Evolutionary conservation across 2,797 vertebrate species (phyloP).

Genomic region (Artibeus lituratus): DNA sequence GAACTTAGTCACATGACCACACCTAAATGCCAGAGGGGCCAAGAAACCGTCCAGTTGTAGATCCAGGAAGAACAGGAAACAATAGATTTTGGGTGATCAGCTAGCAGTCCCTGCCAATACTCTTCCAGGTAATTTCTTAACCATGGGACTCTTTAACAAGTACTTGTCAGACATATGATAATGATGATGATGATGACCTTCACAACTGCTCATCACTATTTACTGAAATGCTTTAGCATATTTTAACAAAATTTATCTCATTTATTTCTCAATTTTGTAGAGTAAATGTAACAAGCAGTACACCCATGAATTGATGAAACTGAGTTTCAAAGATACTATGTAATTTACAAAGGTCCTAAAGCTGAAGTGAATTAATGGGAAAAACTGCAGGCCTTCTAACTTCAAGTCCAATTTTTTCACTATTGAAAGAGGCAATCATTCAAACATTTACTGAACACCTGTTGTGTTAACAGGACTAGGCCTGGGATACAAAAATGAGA

Average conservation of each 20-base stretch:
- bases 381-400: not conserved
- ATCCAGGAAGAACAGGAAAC: not conserved
- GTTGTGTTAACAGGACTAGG: not conserved
- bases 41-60: not conserved
- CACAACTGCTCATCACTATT: not conserved
- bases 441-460: not conserved
- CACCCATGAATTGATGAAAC: not conserved
- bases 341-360: not conserved
- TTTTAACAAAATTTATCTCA: conserved; percentile 14
- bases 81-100: not conserved
- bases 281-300: conserved; percentile 20
- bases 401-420: conserved; percentile 3
- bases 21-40: not conserved
- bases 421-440: not conserved
- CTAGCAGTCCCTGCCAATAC: not conserved
- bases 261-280: conserved; percentile 33
- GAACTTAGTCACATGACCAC: not conserved
- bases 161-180: not conserved
- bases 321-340: not conserved
- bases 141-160: not conserved
- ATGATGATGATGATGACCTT: not conserved
- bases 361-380: not conserved
- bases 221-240: not conserved
- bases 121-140: not conserved
- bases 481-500: conserved; percentile 2